These are phyloP conservation scores for Proteles cristata DNA, from an alignment of 2,113 vertebrate species.

Conservation along the genomic window DNA sequence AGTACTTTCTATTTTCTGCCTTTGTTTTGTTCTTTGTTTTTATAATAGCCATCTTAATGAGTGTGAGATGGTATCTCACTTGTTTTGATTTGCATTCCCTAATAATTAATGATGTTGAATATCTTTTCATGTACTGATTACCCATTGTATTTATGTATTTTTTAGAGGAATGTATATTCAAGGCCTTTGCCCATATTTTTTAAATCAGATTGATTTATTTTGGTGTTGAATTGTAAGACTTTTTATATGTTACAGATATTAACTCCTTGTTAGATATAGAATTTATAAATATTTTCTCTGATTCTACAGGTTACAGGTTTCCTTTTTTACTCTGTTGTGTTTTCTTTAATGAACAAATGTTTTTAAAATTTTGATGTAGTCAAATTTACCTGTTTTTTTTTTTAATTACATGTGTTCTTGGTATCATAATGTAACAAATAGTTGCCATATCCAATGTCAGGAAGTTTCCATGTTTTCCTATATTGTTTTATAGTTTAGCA, in stretches of 20 bases:
- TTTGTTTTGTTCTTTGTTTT: neutral
- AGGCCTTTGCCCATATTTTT: neutral
- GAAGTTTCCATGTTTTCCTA: neutral
- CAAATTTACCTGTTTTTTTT: neutral
- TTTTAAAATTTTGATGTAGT: neutral
- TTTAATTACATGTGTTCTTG: neutral
- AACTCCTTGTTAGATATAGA: neutral
- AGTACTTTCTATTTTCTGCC: neutral
- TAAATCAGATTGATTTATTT: neutral
- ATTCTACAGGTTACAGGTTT: neutral
- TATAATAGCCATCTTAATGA: neutral
- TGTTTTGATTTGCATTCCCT: neutral
- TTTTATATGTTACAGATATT: neutral
- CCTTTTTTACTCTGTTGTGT: neutral
- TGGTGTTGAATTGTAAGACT: neutral
- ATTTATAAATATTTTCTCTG: neutral
- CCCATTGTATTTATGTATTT: neutral
- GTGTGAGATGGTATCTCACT: neutral
- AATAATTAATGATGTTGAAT: neutral
- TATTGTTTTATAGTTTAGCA: neutral
- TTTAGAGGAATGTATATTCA: neutral
- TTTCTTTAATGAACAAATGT: neutral
- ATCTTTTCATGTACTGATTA: neutral
- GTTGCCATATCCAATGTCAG: neutral
- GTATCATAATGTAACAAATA: neutral